Base-by-base conservation (phyloP, 2,113 vertebrate species). In the Rhabdomys dilectus region DNA sequence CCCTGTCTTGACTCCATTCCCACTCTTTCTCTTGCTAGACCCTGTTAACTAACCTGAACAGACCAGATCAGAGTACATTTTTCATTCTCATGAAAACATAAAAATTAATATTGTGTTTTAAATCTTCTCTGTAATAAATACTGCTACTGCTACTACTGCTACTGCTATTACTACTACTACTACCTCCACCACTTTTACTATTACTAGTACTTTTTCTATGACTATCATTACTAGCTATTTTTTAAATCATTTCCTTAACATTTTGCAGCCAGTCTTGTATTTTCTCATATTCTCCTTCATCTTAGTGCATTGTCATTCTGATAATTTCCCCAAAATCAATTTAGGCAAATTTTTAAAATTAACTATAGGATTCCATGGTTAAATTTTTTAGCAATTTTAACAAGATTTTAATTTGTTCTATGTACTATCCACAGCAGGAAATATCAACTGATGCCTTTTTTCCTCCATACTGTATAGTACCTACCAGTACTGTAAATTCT, bases 361-460 rank as follows among this genome's bases (percentile, higher is more conserved):
- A 45, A 9, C 7, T 6, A 21, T 62, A 45, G 68, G 17, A 0
- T 2, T 3, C 7, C 7, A 60, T 78, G 39, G 7, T 64, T 31
- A 64, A 60, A 13, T 62, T 88, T 91, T 91, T 82, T 64, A 70
- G 48, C 3, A 51, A 9, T 81, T 0, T 89, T 10, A 51, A 81
- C 39, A 84, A 76, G 1, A 36, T 56, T 0, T n/a, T n/a, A 62
- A 31, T 45, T 85, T 60, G 12, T 42, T 62, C 0, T 45, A 64
- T 34, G 15, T 4, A 31, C 7, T 1, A 1, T 34, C 16, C 1
- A 64, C 1, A 19, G 0, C 26, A 64, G 24, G 7, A 24, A 64
- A 45, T 26, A 45, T 10, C 26, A 64, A 85, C 15, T 31, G 24
- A 45, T 64, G n/a, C 2, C 11, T 29, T 29, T 86, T 22, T n/a